Evolutionary conservation across 2,113 vertebrate genomes (phyloP).

Genomic region (Limanda limanda): DNA sequence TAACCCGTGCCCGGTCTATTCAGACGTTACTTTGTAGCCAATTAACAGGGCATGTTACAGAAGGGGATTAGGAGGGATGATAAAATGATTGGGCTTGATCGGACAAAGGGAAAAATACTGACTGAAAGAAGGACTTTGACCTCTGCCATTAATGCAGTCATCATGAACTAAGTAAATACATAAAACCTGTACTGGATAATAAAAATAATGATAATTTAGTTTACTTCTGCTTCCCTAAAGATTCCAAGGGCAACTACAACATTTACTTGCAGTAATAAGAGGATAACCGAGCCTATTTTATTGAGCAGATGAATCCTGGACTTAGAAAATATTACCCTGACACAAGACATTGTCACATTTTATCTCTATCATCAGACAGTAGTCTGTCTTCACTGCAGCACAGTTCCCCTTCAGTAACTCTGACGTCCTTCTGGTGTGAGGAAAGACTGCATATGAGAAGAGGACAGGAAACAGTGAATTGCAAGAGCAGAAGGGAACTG

Average conservation of each 20-base stretch:
- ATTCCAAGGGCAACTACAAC: background rate
- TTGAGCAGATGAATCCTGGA: too few species aligned
- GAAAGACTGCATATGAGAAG: conserved; percentile 4
- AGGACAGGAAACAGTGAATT: background rate
- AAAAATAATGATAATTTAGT: background rate
- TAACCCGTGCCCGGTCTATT: conserved; percentile 62
- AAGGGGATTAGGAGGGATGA: conserved; percentile 42
- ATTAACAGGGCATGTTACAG: conserved; percentile 53
- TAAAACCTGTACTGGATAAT: background rate
- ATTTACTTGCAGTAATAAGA: background rate
- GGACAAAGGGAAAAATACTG: conserved; percentile 15
- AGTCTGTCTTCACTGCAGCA: background rate
- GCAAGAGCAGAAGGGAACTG: conserved; percentile 22
- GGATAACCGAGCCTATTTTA: too few species aligned
- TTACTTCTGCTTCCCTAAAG: background rate
- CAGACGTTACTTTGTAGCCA: conserved; percentile 61
- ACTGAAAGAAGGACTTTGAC: conserved; percentile 16
- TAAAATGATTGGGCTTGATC: conserved; percentile 37
- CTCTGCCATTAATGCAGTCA: conserved; percentile 12
- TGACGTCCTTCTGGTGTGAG: background rate
- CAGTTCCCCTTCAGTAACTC: conserved; percentile 23
- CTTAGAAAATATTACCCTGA: background rate
- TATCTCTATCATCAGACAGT: conserved; percentile 23
- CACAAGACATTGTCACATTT: background rate
- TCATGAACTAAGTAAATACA: conserved; percentile 9